Evolutionary conservation across 2,113 vertebrate genomes (phyloP).

Genomic region (Podilymbus podiceps): DNA sequence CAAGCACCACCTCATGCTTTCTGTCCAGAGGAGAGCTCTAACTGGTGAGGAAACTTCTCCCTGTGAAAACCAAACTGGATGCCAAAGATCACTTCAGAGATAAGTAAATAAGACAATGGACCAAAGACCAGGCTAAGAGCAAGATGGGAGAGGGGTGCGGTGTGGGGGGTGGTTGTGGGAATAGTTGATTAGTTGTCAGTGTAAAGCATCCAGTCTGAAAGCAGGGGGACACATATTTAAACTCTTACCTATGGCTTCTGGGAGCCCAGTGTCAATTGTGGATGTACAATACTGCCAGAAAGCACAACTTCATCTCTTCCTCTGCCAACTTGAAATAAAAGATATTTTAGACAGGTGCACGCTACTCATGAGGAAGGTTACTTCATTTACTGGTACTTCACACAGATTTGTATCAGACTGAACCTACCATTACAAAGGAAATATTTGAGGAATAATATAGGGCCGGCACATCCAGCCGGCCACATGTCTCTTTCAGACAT

Average conservation of each 20-base stretch:
- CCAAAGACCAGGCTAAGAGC: not conserved
- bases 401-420: not conserved
- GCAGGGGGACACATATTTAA: not conserved
- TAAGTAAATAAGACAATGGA: not conserved
- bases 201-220: not conserved
- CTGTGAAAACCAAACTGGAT: not conserved
- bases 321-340: not conserved
- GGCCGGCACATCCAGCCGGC: not conserved
- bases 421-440: not conserved
- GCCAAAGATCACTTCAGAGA: not conserved
- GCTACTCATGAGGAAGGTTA: not conserved
- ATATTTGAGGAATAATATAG: not conserved
- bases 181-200: not conserved
- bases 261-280: not conserved
- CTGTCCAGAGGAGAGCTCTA: not conserved
- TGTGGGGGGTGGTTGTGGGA: fast-evolving
- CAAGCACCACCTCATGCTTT: not conserved
- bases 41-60: not conserved
- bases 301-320: not conserved
- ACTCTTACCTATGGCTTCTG: not conserved
- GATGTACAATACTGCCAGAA: not conserved
- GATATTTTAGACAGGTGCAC: not conserved
- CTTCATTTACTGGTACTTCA: not conserved
- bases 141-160: not conserved
- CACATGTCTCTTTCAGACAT: not conserved